Base-by-base conservation (phyloP, 2,797 vertebrate species). In the Acanthornis magna region DNA sequence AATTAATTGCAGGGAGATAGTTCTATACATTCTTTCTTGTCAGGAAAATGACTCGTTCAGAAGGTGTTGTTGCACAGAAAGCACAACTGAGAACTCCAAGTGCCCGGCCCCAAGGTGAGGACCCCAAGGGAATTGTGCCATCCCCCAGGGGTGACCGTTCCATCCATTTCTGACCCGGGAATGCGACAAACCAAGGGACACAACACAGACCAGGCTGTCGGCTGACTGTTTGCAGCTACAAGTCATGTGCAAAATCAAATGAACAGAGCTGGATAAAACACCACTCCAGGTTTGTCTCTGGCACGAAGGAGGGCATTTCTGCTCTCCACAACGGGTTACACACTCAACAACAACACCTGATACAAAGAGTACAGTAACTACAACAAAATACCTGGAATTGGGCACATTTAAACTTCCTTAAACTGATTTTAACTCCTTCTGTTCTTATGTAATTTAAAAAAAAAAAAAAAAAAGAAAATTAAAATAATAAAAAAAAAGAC, bases 21-120 rank as follows among this genome's bases (percentile, higher is more conserved):
- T 95, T 97, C 97, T 98, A 97, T 98, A 98, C 98, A 98, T 98
- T 98, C 98, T 97, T 97, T 97, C 96, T 98, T 97, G 98, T 98
- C 98, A 97, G 96, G 97, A 96, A 66, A 96, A 96, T 70, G 85
- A 96, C 74, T 97, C 91, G 95, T 95, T 97, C 89, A 82, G 93
- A 96, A 85, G 43, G 75, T 18, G 94, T 54, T 94, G 95, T 78
- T 97, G 91, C 97, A 89, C 72, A 60, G 95, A 91, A 94, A 94
- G 91, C 84, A 91, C 88, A 75, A 67, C 72, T 13, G 68, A 82
- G 95, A 76, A 87, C 91, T 73, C 73, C 96, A 63, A 91, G 84
- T 34, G 95, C 80, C 77, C 7, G 40, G 87, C 93, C 96, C 40
- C 89, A 93, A 89, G 94, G 60, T 77, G 86, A 73, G 93, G 75